Base-by-base conservation (phyloP, 2,888 invertebrate genomes). In the Invenusta paracnida region DNA sequence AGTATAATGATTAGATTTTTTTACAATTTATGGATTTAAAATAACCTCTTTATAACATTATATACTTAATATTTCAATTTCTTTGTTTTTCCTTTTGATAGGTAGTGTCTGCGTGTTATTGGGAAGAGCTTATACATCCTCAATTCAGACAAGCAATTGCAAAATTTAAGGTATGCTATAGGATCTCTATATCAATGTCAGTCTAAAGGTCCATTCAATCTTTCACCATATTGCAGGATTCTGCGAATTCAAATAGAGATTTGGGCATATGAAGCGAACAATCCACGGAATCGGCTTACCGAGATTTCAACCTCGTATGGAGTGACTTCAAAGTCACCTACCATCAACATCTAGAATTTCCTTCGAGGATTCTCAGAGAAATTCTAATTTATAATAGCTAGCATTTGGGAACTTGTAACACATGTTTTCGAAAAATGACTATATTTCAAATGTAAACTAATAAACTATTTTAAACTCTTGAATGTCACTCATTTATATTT, bases 101-200 rank as follows among this genome's bases (percentile, higher is more conserved):
- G 23, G 82, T 81, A 11, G 82, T 81, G 82, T 29, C 30, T 29
- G 17, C 82, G 30, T 81, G 82, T 30, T 81, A 29, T 30, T n/a
- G 82, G 27, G 30, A 30, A 29, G 82, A 81, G 82, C 82, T 81
- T n/a, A n/a, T n/a, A 30, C 82, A 30, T 81, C 23, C 82, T 48
- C 48, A 48, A 48, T 48, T 48, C 48, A 48, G 48, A 48, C 48
- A 48, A 48, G 48, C 48, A 48, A 48, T 48, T 17, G 48, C 48
- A 48, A 48, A 48, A 48, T 48, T 48, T 17, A 48, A 48, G 48
- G 48, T 11, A 5, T 48, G 48, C 48, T 48, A 48, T 17, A 48
- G 48, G 17, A 48, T 48, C 48, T 11, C 17, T 5, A 11, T 5
- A 48, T 48, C 48, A 48, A 48, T 48, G 48, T 48, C 17, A 48